Base-by-base conservation (phyloP, 1,140 invertebrate genomes). In the Panagrolaimus sp. region DNA sequence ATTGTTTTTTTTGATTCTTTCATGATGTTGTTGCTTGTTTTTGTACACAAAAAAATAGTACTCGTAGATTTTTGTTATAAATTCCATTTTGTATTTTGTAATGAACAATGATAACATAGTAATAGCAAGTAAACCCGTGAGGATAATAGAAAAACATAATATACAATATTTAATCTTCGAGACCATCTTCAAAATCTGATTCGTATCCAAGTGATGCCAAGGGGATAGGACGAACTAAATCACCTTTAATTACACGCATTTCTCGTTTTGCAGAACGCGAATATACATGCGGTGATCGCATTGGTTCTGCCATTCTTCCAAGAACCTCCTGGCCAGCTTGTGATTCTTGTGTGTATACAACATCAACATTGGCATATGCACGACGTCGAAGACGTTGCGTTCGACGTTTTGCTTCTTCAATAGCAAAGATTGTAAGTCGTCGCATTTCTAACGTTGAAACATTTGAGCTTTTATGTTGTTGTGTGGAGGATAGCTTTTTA, bases 181-280 rank as follows among this genome's bases (percentile, higher is more conserved):
- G 75, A 43, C 77, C 74, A 27, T 43, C 42, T 51, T 76, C 75
- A 38, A 65, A 76, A 57, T 77, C 75, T 45, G 48, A 63, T 65
- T 77, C 75, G 65, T 78, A 76, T n/a, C 77, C 75, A 13, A 77
- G 64, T 42, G 31, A 46, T 9, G 78, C 65, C 16, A 77, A 44
- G 9, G 74, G 75, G 23, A 80, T 71, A 46, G 77, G 57, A 53
- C 71, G 67, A 16, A 77, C 75, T 5, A 77, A 25, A 57, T 77
- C 75, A 9, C 75, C 74, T 25, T 77, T 66, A 7, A 78, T 65
- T 43, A 74, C 44, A n/a, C 75, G 63, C 20, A 73, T 57, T 25
- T 67, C 47, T 1, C 31, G 46, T 14, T 66, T 48, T 20, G 31
- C 45, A n/a, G 43, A 64, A 62, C 64, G 69, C 42, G 57, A 74